phyloP scores from a whole-genome alignment of 2,113 vertebrate species.

The Menidia beryllina region DNA sequence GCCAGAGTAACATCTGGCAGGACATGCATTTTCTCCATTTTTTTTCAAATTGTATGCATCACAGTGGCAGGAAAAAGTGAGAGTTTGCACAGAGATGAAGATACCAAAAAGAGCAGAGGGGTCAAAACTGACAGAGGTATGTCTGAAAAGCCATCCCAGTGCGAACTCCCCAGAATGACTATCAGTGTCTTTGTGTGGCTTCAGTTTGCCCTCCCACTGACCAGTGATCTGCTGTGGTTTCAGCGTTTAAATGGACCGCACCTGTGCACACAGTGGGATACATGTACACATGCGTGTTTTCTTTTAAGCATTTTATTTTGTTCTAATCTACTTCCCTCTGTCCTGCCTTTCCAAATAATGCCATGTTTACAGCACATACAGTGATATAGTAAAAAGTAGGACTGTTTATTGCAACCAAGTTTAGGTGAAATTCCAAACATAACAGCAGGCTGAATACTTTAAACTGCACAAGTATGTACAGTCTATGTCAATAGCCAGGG shows the following conservation, averaged over 20 bases:
- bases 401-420: not conserved
- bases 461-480: slow-evolving; percentile 30
- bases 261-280: slow-evolving; percentile 68
- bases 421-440: too few species aligned
- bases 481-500: slow-evolving; percentile 46
- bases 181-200: slow-evolving; percentile 23
- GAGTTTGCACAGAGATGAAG: slow-evolving; percentile 50
- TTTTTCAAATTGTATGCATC: slow-evolving; percentile 51
- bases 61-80: slow-evolving; percentile 43
- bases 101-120: slow-evolving; percentile 15
- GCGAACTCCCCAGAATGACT: slow-evolving; percentile 42
- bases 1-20: slow-evolving; percentile 43
- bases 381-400: slow-evolving; percentile 10
- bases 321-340: slow-evolving; percentile 25
- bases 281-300: slow-evolving; percentile 25
- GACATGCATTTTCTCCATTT: not conserved
- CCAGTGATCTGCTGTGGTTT: slow-evolving; percentile 68
- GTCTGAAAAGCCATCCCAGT: slow-evolving; percentile 44
- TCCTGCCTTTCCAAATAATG: slow-evolving; percentile 26
- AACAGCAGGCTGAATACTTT: too few species aligned
- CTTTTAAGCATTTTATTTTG: slow-evolving; percentile 33
- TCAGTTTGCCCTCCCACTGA: slow-evolving; percentile 54
- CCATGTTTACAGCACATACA: slow-evolving; percentile 41
- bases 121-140: slow-evolving; percentile 26
- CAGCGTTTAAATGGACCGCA: slow-evolving; percentile 63